phyloP scores from a whole-genome alignment of 37 sponge, comb jelly and placozoan genomes.

The Aphrocallistes beatrix region DNA sequence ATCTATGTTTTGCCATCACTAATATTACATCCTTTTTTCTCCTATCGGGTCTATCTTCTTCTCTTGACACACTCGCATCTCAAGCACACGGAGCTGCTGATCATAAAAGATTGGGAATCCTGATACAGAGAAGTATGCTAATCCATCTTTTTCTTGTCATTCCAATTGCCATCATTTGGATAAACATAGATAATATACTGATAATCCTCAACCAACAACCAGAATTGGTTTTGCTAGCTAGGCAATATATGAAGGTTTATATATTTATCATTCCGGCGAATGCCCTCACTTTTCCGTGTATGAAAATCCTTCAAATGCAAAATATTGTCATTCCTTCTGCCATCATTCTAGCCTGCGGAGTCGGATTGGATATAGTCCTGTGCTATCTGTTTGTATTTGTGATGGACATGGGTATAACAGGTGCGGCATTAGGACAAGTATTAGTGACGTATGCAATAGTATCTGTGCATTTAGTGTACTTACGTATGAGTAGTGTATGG shows the following conservation, averaged over 20 bases:
- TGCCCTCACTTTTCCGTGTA: neutral
- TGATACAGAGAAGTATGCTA: neutral
- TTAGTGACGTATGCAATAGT: neutral
- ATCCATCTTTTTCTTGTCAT: neutral
- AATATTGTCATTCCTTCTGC: neutral
- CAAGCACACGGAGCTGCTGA: neutral
- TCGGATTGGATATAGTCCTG: neutral
- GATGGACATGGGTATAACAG: neutral
- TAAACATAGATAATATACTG: neutral
- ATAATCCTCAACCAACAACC: neutral
- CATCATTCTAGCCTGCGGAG: neutral
- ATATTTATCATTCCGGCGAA: neutral
- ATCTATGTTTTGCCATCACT: neutral
- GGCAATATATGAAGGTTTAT: neutral
- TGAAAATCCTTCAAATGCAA: neutral
- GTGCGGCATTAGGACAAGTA: neutral
- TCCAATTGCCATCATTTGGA: neutral
- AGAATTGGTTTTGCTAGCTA: neutral
- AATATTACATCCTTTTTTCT: neutral
- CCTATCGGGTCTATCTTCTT: neutral
- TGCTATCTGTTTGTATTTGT: neutral
- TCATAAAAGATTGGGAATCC: neutral
- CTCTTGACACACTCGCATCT: neutral
- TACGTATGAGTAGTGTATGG: neutral
- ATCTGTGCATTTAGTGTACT: neutral